Conservation (phyloP, 2,797 vertebrate genomes). For the Toxotes lorentzi region DNA sequence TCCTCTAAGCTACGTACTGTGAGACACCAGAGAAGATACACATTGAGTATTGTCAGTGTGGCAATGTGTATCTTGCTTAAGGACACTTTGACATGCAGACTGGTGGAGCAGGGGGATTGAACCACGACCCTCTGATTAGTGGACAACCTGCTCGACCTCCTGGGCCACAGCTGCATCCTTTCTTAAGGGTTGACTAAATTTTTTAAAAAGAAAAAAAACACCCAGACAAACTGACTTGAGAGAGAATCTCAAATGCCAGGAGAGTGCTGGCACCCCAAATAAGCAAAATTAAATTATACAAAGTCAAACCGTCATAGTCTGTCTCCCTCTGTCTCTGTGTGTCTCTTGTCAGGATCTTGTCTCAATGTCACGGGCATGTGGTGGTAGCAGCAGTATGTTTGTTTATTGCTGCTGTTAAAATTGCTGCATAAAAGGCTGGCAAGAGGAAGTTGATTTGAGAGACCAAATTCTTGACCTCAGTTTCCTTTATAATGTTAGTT, state of each 20-base stretch:
- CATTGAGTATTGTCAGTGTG: too few species aligned
- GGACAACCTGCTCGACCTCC: not conserved
- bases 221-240: too few species aligned
- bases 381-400: conserved; percentile 17
- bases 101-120: too few species aligned
- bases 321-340: not conserved
- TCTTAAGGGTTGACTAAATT: too few species aligned
- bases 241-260: too few species aligned
- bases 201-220: too few species aligned
- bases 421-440: not conserved
- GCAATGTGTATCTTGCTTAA: too few species aligned
- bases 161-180: not conserved
- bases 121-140: not conserved
- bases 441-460: not conserved
- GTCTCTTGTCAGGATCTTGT: conserved; percentile 10
- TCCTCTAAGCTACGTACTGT: too few species aligned
- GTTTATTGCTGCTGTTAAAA: not conserved
- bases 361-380: conserved; percentile 1
- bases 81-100: too few species aligned
- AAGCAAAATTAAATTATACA: too few species aligned
- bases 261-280: too few species aligned
- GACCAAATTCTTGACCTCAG: not conserved
- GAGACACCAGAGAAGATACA: too few species aligned
- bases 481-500: not conserved
- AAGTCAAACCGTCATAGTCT: not conserved